Conservation (phyloP, 1,140 invertebrate species). For the Paraescarpia echinospica region DNA sequence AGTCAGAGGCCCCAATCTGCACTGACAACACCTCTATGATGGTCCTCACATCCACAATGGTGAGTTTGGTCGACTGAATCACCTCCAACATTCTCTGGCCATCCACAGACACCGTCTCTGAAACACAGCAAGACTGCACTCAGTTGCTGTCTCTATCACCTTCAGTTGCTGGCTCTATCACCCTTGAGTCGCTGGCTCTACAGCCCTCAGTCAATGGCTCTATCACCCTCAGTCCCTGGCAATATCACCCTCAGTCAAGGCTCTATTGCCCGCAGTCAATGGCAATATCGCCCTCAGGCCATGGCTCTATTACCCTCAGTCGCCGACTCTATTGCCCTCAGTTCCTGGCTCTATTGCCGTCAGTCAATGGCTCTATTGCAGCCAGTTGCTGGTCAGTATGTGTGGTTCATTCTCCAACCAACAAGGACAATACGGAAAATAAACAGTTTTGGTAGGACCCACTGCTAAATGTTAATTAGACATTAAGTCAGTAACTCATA, state of each 20-base stretch:
- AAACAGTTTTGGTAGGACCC: background rate
- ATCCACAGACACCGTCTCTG: background rate
- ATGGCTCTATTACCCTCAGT: too few species aligned
- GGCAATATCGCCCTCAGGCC: too few species aligned
- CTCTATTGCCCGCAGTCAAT: too few species aligned
- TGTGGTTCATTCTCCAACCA: too few species aligned
- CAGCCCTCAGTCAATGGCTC: too few species aligned
- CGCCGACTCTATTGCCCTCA: too few species aligned
- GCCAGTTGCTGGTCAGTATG: too few species aligned
- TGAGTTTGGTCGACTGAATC: background rate
- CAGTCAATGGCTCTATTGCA: too few species aligned
- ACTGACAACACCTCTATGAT: background rate
- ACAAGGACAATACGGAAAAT: background rate
- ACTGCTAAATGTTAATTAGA: background rate
- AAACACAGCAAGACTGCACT: background rate
- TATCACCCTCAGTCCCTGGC: too few species aligned
- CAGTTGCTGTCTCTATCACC: background rate
- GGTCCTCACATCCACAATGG: background rate
- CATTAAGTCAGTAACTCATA: background rate
- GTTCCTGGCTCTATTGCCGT: too few species aligned
- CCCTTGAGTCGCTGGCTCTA: too few species aligned
- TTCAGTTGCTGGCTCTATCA: background rate
- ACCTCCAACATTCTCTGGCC: background rate
- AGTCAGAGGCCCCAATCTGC: background rate
- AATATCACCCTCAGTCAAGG: too few species aligned